Evolutionary conservation across 2,888 invertebrate species (phyloP), one percentile per base, ranked within the genome.

Genomic region (Epinotia brunnichana): DNA sequence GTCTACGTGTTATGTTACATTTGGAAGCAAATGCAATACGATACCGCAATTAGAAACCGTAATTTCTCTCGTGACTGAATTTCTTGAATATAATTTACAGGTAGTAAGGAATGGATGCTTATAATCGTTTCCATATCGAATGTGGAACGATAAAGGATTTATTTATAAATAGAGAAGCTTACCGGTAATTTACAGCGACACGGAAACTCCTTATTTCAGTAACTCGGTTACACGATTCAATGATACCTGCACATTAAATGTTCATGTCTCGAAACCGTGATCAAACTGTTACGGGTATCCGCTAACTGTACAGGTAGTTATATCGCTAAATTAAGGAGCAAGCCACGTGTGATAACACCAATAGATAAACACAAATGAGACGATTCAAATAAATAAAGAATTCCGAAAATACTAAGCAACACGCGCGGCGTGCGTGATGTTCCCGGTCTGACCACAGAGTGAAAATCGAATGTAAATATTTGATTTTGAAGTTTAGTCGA

Each of bases 11-110:
- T 44, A 70, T 54, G 48, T 48, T 1, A 24, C 68, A 29, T 62
- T 73, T 76, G 71, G 71, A 70, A 67, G 77, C 73, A 53, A 71
- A 76, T 68, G 24, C 53, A 71, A 76, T 68, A 35, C 53, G 51
- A 60, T 29, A 19, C 56, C 69, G 66, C 19, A 69, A 76, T 74
- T 76, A 76, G 68, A 73, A 61, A 71, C 61, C 21, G 54, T 19
- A 69, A 54, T 57, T 64, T 64, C 53, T 19, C 64, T 39, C 39
- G 53, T 9, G 56, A 35, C 29, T 53, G 29, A 41, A 41, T 64
- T 39, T 64, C 10, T 21, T 64, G 39, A 51, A 63, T 19, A 24
- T 15, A 5, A 56, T 17, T 63, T 24, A 35, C 11, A 19, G 48
- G 15, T 19, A 39, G 17, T 48, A 17, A 51, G 29, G 63, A 51